phyloP scores from a whole-genome alignment of 2,797 vertebrate species.

The Yasuhikotakia modesta region DNA sequence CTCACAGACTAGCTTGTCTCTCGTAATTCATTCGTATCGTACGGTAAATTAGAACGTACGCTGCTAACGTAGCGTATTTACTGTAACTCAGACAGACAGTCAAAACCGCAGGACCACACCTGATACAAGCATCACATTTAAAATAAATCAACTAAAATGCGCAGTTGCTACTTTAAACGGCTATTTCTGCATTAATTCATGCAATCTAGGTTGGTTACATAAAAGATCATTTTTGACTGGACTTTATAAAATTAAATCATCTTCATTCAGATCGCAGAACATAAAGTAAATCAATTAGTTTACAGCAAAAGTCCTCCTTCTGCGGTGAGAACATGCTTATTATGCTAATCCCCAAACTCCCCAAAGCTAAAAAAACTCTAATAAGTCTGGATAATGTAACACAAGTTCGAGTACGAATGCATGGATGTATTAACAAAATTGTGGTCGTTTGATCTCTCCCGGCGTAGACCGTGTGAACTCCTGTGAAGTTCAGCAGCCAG shows the following conservation, averaged over 20 bases:
- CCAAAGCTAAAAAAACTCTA: background rate
- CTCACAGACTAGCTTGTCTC: constrained; percentile 33
- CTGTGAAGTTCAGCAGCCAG: constrained; percentile 51
- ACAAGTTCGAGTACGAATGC: constrained; percentile 3
- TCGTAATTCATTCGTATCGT: constrained; percentile 14
- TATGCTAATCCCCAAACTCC: background rate
- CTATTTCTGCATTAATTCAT: no score
- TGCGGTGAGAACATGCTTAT: background rate
- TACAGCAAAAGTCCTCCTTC: background rate
- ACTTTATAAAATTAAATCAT: no score
- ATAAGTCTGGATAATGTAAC: constrained; percentile 12
- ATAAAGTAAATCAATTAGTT: background rate
- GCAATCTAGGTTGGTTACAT: background rate
- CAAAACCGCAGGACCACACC: constrained; percentile 14
- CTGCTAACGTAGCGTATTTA: background rate
- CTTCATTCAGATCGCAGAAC: no score
- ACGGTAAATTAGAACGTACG: background rate
- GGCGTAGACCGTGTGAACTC: constrained; percentile 54
- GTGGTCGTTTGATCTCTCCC: constrained; percentile 39
- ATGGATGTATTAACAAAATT: constrained; percentile 26
- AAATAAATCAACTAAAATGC: background rate
- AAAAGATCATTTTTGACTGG: no score
- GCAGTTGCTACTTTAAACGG: no score
- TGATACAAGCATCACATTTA: background rate
- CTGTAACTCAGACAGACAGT: constrained; percentile 1